Evolutionary conservation across 1,140 invertebrate species (phyloP).

Genomic region (Berghia stephanieae): DNA sequence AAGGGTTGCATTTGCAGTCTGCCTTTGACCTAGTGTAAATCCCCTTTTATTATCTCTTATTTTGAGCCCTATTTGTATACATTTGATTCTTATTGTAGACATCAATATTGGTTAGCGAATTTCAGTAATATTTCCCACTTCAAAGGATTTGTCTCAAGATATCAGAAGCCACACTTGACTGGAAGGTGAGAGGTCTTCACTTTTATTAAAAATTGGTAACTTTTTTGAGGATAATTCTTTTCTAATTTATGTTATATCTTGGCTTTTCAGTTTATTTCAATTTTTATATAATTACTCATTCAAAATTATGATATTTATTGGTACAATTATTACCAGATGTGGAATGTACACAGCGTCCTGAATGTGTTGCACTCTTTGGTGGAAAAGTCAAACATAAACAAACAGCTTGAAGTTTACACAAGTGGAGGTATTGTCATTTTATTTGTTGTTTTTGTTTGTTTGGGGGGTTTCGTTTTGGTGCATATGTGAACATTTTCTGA

Average conservation of each 20-base stretch:
- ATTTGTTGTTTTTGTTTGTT: conserved; percentile 15
- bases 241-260: not conserved
- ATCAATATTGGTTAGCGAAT: no score
- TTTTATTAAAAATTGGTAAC: not conserved
- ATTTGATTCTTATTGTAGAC: no score
- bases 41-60: no score
- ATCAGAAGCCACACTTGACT: no score
- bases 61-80: no score
- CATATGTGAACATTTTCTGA: no score
- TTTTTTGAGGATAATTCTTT: not conserved
- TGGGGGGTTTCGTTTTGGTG: no score
- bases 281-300: no score
- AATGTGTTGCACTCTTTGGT: conserved; percentile 98
- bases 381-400: conserved; percentile 98
- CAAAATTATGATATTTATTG: conserved; percentile 3
- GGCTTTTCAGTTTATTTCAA: not conserved
- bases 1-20: no score
- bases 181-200: not conserved
- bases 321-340: conserved; percentile 72
- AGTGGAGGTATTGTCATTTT: conserved; percentile 64
- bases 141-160: no score
- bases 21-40: no score
- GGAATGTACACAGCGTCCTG: conserved; percentile 97
- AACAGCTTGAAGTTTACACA: conserved; percentile 87
- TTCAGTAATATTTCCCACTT: no score